Conservation (phyloP, 2,113 vertebrate genomes). For the Etia nguti region DNA sequence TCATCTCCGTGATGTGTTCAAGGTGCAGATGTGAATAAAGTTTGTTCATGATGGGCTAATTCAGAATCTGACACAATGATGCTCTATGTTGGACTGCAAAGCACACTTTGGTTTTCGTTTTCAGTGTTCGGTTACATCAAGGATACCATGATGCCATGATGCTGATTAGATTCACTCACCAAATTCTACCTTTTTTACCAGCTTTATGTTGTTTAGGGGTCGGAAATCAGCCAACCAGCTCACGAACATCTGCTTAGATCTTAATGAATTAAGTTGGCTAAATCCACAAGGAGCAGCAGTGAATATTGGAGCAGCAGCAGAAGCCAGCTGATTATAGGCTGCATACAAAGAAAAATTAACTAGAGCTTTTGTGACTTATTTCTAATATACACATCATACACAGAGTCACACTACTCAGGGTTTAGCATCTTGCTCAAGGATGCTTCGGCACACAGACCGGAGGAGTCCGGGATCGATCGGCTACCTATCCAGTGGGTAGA, state of each 20-base stretch:
- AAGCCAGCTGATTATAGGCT: neutral
- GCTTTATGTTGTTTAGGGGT: neutral
- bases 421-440: neutral
- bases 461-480: fast-evolving
- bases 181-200: neutral
- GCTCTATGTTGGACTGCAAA: neutral
- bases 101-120: neutral
- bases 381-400: neutral
- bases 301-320: neutral
- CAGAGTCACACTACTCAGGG: neutral
- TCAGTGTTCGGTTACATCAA: neutral
- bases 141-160: neutral
- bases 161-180: neutral
- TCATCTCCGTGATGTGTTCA: neutral
- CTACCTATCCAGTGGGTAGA: neutral
- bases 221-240: neutral
- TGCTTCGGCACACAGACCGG: neutral
- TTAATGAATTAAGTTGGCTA: neutral
- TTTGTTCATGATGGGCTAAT: neutral
- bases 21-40: neutral
- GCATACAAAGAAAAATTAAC: neutral
- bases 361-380: neutral
- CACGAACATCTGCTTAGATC: neutral
- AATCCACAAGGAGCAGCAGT: neutral
- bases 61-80: neutral